Evolutionary conservation across 37 sponge, comb jelly and placozoan genomes (phyloP), one percentile per base, ranked within the genome.

Genomic region (Chondrosia reniformis): DNA sequence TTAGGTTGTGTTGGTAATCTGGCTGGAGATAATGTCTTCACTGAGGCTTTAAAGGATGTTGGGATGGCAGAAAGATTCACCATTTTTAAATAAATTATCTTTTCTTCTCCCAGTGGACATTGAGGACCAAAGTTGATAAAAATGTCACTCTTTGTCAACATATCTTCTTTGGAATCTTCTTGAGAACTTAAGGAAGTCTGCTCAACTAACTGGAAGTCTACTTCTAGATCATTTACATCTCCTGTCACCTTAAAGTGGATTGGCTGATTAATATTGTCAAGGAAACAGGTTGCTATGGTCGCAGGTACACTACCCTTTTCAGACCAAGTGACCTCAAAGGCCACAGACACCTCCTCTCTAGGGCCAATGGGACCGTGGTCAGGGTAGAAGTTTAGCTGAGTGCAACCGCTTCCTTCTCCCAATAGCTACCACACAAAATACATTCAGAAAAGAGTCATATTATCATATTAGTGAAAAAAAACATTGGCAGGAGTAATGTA

Each of bases 41-140:
- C 79, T 21, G 25, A 63, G 28, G 83, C 78, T 19, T 30, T 10
- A 17, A 82, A 56, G 8, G 55, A 41, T 10, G 86, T 63, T 13
- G 75, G 79, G n/a, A 92, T 92, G 43, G 79, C 89, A 32, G 82
- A 74, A 8, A 54, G 55, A 55, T 92, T 92, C 44, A 58, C 74
- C 61, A 92, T 77, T 25, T n/a, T 74, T 63, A 92, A 31, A 4
- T 44, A 19, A 59, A 84, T 31, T 31, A 33, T 31, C 28, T 79
- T 63, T 4, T 55, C 61, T 19, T 33, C 32, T 6, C 83, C 80
- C 27, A 91, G 80, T 40, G 56, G 37, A 44, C 58, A 74, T 25
- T 41, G 30, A 6, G 19, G 1, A 25, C 91, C 91, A 86, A 84
- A 91, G 72, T 91, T 81, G 40, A 91, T 37, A n/a, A 17, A 25